phyloP scores from a whole-genome alignment of 2,888 invertebrate genomes.

The Phragmatobia fuliginosa region DNA sequence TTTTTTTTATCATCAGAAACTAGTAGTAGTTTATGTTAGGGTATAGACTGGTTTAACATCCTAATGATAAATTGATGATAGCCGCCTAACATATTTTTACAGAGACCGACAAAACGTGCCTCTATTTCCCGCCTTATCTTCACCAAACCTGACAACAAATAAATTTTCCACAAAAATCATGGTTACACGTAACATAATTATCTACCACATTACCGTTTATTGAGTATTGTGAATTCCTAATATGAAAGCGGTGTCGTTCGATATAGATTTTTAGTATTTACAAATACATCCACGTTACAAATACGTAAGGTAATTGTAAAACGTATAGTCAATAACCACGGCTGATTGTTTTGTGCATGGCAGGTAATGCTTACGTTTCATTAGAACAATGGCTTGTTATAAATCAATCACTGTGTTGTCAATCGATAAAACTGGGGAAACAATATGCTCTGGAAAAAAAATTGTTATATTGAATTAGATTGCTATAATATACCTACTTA shows the following conservation, averaged over 20 bases:
- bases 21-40: not conserved
- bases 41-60: not conserved
- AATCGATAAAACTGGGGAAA: constrained; percentile 55
- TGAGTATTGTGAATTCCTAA: not conserved
- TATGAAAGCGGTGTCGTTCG: not conserved
- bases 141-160: not conserved
- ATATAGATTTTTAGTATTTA: constrained; percentile 39
- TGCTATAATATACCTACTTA: not conserved
- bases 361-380: constrained; percentile 55
- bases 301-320: constrained; percentile 42
- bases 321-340: constrained; percentile 56
- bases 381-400: constrained; percentile 69
- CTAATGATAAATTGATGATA: not conserved
- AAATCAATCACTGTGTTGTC: constrained; percentile 46
- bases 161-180: not conserved
- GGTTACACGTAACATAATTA: not conserved
- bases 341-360: constrained; percentile 60
- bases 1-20: no score
- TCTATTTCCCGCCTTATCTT: constrained; percentile 1
- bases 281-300: constrained; percentile 45
- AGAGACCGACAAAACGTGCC: not conserved
- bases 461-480: constrained; percentile 6
- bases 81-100: not conserved
- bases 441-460: constrained; percentile 38
- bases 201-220: not conserved